A percentile compares a stretch with the other conserved stretches of the same genome.
Evolutionary conservation across 2,888 invertebrate species (phyloP).

Genomic region (Trachelus stipa): DNA sequence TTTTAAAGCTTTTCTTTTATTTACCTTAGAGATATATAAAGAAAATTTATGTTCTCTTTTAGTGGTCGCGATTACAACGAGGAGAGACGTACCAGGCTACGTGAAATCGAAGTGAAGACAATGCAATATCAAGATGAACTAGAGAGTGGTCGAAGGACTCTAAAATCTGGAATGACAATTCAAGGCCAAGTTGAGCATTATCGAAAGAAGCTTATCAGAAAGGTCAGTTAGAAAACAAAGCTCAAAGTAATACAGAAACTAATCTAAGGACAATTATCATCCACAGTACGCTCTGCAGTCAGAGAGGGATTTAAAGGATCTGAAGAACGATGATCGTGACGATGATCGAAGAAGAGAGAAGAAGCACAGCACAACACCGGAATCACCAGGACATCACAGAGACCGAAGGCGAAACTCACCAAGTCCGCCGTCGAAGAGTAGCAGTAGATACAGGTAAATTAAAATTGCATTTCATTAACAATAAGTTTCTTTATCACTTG

Average conservation of each 20-base stretch:
- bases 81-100: constrained; percentile 79
- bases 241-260: neutral
- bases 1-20: no score
- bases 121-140: constrained; percentile 96
- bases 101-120: constrained; percentile 96
- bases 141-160: constrained; percentile 83
- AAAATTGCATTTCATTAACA: neutral
- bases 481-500: constrained; percentile 8
- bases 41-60: neutral
- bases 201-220: constrained; percentile 86
- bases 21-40: neutral
- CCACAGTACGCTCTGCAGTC: constrained; percentile 45
- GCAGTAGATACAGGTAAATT: constrained; percentile 54
- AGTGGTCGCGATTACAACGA: constrained; percentile 72
- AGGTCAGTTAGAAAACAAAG: constrained; percentile 68
- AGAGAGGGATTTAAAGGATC: constrained; percentile 63
- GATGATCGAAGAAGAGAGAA: constrained; percentile 60
- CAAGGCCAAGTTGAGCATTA: constrained; percentile 91
- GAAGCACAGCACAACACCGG: constrained; percentile 59
- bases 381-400: constrained; percentile 60
- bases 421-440: constrained; percentile 53
- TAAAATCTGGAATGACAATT: constrained; percentile 81
- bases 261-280: neutral
- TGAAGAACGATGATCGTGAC: constrained; percentile 61
- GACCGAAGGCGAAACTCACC: constrained; percentile 57